Conservation (phyloP, 2,888 invertebrate species). For the Leptothorax acervorum region DNA sequence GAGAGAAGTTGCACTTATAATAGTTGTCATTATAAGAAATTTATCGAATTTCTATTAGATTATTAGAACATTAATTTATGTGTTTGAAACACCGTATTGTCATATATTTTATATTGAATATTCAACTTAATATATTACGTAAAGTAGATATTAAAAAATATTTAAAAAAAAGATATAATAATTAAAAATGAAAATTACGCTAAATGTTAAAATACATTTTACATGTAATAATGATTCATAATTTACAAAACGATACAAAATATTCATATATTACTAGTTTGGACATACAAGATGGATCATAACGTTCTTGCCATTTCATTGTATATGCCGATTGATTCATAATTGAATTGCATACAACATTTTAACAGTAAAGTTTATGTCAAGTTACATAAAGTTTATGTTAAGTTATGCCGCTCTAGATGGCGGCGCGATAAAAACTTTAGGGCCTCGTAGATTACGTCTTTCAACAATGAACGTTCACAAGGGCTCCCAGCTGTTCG, state of each 20-base stretch:
- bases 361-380: constrained; percentile 23
- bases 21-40: background rate
- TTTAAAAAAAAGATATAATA: background rate
- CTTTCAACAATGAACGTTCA: constrained; percentile 44
- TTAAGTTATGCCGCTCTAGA: background rate
- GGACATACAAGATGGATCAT: background rate
- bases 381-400: constrained; percentile 4
- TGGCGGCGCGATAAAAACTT: constrained; percentile 32
- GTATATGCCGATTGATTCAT: constrained; percentile 1
- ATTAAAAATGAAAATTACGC: background rate
- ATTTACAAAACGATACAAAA: background rate
- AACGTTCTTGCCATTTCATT: background rate
- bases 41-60: background rate
- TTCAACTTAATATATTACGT: background rate
- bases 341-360: constrained; percentile 14
- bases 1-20: background rate
- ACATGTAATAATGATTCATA: background rate
- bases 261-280: background rate
- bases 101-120: background rate
- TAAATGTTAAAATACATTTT: background rate
- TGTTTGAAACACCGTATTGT: too few relatives aligned
- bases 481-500: constrained; percentile 17
- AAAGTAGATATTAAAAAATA: background rate
- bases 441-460: constrained; percentile 27
- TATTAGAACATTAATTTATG: background rate